These are phyloP conservation scores for Bujurquina vittata DNA, from an alignment of 2,113 vertebrate genomes.

Conservation along the genomic window DNA sequence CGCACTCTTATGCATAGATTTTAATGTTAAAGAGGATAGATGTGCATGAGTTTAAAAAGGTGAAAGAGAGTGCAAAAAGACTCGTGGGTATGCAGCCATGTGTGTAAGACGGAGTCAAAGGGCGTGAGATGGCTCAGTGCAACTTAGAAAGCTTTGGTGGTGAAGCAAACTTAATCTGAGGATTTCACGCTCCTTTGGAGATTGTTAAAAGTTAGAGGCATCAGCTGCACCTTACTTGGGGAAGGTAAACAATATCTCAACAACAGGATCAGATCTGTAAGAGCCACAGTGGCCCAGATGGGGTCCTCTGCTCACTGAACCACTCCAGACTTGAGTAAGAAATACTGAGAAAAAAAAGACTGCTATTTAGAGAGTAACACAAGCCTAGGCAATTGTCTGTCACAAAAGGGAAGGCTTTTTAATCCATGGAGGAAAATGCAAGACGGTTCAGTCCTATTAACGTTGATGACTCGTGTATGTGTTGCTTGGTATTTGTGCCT, in stretches of 20 bases:
- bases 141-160: conserved; percentile 41
- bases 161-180: conserved; percentile 63
- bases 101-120: conserved; percentile 41
- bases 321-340: conserved; percentile 28
- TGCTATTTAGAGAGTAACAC: conserved; percentile 24
- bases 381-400: conserved; percentile 4
- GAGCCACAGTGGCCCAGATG: conserved; percentile 54
- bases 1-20: conserved; percentile 23
- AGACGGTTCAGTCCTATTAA: conserved; percentile 41
- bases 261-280: conserved; percentile 40
- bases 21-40: conserved; percentile 10
- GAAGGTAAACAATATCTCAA: conserved; percentile 56
- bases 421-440: conserved; percentile 28
- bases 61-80: conserved; percentile 29
- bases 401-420: conserved; percentile 27
- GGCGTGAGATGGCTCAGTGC: conserved; percentile 35
- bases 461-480: conserved; percentile 23
- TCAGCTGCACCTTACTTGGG: conserved; percentile 64
- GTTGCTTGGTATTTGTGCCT: conserved; percentile 8
- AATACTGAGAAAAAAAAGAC: not conserved
- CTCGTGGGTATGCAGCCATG: conserved; percentile 22
- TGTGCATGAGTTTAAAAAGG: conserved; percentile 19
- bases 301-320: conserved; percentile 42
- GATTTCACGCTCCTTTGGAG: conserved; percentile 63
- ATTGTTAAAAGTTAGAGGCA: conserved; percentile 57